Base-by-base conservation (phyloP, 1,140 invertebrate genomes). In the Trichonephila clavipes region DNA sequence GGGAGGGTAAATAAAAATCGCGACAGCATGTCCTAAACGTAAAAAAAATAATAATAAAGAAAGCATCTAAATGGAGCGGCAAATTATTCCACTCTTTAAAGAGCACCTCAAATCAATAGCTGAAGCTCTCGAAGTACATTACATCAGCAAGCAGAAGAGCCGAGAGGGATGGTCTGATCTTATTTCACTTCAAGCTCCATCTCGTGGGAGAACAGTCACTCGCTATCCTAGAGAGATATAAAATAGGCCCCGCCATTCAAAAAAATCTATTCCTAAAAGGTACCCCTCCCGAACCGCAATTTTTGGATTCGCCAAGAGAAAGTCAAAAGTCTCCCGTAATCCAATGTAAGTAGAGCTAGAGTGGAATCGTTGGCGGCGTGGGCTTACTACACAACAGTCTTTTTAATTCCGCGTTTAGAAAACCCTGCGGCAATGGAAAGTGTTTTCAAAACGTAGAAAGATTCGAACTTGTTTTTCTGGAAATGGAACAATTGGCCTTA, bases 61-160 rank as follows among this genome's bases (percentile, higher is more conserved):
- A 28, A 90, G 28, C 28, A 4, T 83, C 91, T 64, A 87, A 86
- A 92, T 92, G 86, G 92, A 87, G 86, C 92, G 86, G 86, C 69
- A 93, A 93, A 88, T 92, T 87, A 87, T 87, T 92, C 83, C 83
- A 77, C 91, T 93, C 91, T 92, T 88, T 88, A 88, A 93, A 93
- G 92, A 93, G 92, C 92, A 77, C 88, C 92, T 88, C 81, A 92
- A 92, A 92, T 92, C 91, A 92, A 92, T 92, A 92, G 83, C 90
- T 85, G 85, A 92, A 85, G 90, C 91, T 64, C 40, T 92, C 91
- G 64, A 92, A 92, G 85, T 62, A 92, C 91, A 92, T 92, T 92
- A 92, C 91, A 77, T 83, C 40, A 61, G 77, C 82, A 66, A 61
- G 77, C 82, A 66, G 82, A 62, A 62, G 58, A 82, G 86, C 51